Evolutionary conservation across 2,888 invertebrate species (phyloP).

Genomic region (Maniola hyperantus): DNA sequence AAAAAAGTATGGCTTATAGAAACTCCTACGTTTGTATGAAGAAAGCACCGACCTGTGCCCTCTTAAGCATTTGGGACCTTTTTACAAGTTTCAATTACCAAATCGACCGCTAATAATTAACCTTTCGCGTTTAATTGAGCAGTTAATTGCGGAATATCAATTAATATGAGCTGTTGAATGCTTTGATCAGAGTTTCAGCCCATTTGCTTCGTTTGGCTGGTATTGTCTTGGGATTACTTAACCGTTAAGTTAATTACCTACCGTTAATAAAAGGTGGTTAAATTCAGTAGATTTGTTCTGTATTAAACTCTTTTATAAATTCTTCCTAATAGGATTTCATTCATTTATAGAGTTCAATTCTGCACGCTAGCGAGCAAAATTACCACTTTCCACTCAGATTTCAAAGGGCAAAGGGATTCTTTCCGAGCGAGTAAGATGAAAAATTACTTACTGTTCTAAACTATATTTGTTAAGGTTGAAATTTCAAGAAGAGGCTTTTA

Average conservation of each 20-base stretch:
- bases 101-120: constrained; percentile 17
- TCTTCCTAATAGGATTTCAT: too few species aligned
- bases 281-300: neutral
- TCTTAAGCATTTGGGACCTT: neutral
- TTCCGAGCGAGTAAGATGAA: too few species aligned
- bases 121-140: constrained; percentile 17
- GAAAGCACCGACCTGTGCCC: too few species aligned
- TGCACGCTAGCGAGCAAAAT: too few species aligned
- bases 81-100: neutral
- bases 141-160: constrained; percentile 20
- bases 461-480: too few species aligned
- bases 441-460: too few species aligned
- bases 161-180: constrained; percentile 5
- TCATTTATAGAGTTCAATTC: too few species aligned
- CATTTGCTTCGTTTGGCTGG: neutral
- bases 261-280: neutral
- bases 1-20: too few species aligned
- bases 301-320: neutral
- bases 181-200: constrained; percentile 8
- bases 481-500: too few species aligned
- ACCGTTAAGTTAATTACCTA: constrained; percentile 4
- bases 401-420: too few species aligned
- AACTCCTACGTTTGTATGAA: too few species aligned
- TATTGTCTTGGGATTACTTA: constrained; percentile 1
- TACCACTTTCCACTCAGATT: too few species aligned